Evolutionary conservation across 2,888 invertebrate genomes (phyloP), one percentile per base, ranked within the genome.

Genomic region (Acleris literana): DNA sequence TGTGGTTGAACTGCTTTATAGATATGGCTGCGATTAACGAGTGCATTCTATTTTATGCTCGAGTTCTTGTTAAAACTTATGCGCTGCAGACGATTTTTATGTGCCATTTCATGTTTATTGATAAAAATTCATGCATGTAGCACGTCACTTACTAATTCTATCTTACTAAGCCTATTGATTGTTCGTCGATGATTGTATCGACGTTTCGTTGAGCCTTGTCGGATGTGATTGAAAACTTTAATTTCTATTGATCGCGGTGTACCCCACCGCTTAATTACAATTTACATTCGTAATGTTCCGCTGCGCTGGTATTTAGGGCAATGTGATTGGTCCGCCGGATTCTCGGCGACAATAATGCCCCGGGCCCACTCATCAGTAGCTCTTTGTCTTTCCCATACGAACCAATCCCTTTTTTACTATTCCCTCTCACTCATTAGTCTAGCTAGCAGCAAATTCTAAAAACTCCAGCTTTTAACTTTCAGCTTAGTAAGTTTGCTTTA

Each of bases 261-360:
- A 7, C 55, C 60, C 59, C 44, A 48, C 65, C 53, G 13, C 49
- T 29, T 66, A 62, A 66, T 66, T 66, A 62, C 51, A 62, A 62
- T 66, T 56, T 57, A 66, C 62, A 53, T 52, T 52, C 49, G 33
- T 44, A 62, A 62, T 62, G 66, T 66, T 62, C 66, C 66, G 61
- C 61, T 56, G 60, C 57, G 70, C 58, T 71, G 82, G 83, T 85
- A 88, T 88, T 84, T 82, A 76, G 88, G 86, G 79, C 88, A 80
- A 79, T 72, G 76, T 84, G 87, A 88, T 88, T 88, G 83, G 83
- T 82, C 76, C 77, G 80, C 82, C 82, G 78, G 81, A 80, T 84
- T 80, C 78, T 75, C 77, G 78, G 76, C 72, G 77, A 84, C 84
- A 84, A 83, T 57, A 57, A 57, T 83, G 78, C 76, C 9, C 72